These are phyloP conservation scores for Cliona cf. orientalis DNA, from an alignment of 37 sponge, comb jelly and placozoan genomes.

Conservation along the genomic window DNA sequence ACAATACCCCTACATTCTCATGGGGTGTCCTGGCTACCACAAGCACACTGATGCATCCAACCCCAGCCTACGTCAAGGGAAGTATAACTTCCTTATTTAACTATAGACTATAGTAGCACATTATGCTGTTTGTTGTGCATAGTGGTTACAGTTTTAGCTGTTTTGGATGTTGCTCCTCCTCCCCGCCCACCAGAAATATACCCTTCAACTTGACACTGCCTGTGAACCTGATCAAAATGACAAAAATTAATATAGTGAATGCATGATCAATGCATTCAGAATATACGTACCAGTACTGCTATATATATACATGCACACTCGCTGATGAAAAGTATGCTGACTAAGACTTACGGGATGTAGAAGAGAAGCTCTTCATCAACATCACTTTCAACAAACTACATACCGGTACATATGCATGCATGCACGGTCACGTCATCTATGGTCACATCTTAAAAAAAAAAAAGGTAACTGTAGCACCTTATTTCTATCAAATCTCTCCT, in stretches of 20 bases:
- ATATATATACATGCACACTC: conserved; percentile 43
- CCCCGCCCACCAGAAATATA: conserved; percentile 86
- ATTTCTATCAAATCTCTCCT: conserved; percentile 76
- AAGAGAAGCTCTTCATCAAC: conserved; percentile 94
- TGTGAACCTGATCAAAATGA: conserved; percentile 69
- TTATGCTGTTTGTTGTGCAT: neutral
- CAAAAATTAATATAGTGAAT: neutral
- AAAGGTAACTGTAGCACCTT: conserved; percentile 32
- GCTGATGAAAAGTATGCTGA: conserved; percentile 27
- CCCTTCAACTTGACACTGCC: conserved; percentile 95
- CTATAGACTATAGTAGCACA: neutral
- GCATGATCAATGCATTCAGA: neutral
- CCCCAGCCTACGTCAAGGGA: neutral
- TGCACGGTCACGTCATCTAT: neutral
- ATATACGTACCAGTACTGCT: neutral
- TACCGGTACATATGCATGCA: neutral
- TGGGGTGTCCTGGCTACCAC: too few relatives aligned
- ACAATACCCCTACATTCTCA: too few relatives aligned
- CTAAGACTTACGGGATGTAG: conserved; percentile 83
- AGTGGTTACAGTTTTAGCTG: conserved; percentile 83
- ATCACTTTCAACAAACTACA: conserved; percentile 97
- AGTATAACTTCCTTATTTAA: neutral
- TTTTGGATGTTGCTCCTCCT: conserved; percentile 80
- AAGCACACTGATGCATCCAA: too few relatives aligned
- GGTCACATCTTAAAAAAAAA: neutral